Conservation (phyloP, 2,797 vertebrate genomes). For the Pangasius mekongensis region DNA sequence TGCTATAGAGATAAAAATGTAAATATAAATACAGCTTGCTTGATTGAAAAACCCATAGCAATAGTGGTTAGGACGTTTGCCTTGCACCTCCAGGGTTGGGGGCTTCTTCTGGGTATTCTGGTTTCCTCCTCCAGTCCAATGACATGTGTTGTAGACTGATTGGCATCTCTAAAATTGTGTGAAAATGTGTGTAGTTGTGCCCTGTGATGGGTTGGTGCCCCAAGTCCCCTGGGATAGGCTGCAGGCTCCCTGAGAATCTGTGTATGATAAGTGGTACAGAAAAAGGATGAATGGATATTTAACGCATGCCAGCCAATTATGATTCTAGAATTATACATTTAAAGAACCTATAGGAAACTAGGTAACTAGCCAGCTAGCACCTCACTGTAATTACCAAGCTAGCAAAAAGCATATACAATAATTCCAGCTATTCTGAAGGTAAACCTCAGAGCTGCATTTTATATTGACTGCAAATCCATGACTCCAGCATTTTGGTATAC, state of each 20-base stretch:
- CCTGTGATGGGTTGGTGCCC: no score
- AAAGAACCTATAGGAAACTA: background rate
- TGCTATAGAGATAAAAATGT: background rate
- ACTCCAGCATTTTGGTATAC: background rate
- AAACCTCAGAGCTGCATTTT: background rate
- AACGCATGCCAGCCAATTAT: background rate
- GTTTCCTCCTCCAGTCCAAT: no score
- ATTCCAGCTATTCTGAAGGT: background rate
- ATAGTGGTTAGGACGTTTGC: no score
- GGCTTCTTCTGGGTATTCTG: no score
- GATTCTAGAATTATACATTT: background rate
- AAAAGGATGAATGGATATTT: background rate
- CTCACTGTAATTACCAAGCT: background rate
- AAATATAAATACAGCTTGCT: background rate
- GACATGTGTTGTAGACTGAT: no score
- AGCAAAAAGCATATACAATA: background rate
- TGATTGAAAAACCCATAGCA: background rate
- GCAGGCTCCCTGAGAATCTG: no score
- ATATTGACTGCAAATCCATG: background rate
- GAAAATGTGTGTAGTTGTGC: no score
- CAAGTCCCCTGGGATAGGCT: no score
- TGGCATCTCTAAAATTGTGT: no score
- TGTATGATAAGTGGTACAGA: no score
- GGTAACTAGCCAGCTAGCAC: background rate
- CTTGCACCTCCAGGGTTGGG: no score